Percentiles rank a stretch among this genome's conserved stretches.
Conservation (phyloP, 2,888 invertebrate species). For the Lasiommata megera region DNA sequence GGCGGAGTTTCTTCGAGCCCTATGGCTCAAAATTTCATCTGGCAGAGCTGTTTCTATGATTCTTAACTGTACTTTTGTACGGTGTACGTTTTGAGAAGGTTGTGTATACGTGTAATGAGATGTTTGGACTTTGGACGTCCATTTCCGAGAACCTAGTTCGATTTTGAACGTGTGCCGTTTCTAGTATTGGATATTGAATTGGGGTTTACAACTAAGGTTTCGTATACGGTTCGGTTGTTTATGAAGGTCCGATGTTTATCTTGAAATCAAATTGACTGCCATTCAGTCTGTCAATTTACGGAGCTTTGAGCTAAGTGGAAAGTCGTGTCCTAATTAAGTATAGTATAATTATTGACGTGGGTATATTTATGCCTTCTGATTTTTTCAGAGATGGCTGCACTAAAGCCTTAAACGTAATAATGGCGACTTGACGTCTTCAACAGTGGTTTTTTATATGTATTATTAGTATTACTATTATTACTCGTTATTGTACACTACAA, state of each 20-base stretch:
- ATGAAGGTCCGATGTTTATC: conserved; percentile 11
- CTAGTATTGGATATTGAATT: conserved; percentile 16
- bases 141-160: conserved; percentile 22
- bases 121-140: conserved; percentile 27
- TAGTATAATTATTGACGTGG: too few species aligned
- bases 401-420: too few species aligned
- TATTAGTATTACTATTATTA: too few species aligned
- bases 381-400: too few species aligned
- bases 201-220: conserved; percentile 10
- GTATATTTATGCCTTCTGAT: too few species aligned
- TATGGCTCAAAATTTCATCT: too few species aligned
- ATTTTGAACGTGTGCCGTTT: conserved; percentile 18
- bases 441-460: too few species aligned
- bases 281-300: background rate
- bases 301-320: background rate
- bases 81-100: conserved; percentile 47
- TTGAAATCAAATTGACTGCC: conserved; percentile 6
- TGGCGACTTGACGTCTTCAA: too few species aligned
- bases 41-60: too few species aligned
- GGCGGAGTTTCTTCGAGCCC: too few species aligned
- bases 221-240: conserved; percentile 5
- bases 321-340: background rate
- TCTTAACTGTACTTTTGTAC: too few species aligned
- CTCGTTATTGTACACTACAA: too few species aligned
- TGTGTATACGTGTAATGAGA: conserved; percentile 26